Conservation (phyloP, 2,113 vertebrate species). For the Anarrhichthys ocellatus region DNA sequence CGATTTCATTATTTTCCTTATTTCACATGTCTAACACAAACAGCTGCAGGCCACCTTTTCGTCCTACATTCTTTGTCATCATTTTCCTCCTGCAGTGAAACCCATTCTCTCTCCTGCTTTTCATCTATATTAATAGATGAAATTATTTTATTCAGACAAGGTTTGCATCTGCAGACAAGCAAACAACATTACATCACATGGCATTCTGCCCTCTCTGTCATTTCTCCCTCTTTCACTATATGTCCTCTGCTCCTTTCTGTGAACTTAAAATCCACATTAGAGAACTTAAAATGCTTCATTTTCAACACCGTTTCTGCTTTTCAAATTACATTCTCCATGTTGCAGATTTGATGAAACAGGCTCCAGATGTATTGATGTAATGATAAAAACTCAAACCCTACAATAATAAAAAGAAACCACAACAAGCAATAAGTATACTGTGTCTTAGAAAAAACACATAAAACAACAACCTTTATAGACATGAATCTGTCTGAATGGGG, state of each 20-base stretch:
- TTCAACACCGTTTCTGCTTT: background rate
- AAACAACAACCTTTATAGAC: background rate
- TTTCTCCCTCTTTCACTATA: background rate
- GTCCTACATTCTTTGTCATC: conserved; percentile 59
- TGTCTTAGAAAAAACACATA: too few species aligned
- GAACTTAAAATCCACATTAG: background rate
- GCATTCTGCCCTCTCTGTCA: conserved; percentile 24
- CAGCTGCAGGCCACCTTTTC: conserved; percentile 43
- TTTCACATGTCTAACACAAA: conserved; percentile 39
- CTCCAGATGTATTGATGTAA: background rate
- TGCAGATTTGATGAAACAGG: background rate
- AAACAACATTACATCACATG: conserved; percentile 47
- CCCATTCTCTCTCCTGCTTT: conserved; percentile 28
- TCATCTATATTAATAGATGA: conserved; percentile 56
- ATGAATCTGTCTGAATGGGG: background rate
- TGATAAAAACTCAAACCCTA: too few species aligned
- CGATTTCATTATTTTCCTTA: conserved; percentile 38
- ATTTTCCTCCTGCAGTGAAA: conserved; percentile 44
- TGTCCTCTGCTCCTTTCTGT: background rate
- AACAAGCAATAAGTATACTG: too few species aligned
- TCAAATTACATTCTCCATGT: background rate
- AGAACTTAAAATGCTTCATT: background rate
- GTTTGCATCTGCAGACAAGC: conserved; percentile 45
- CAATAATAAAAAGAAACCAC: too few species aligned
- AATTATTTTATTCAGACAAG: conserved; percentile 36